Evolutionary conservation across 2,888 invertebrate genomes (phyloP), one percentile per base, ranked within the genome.

Genomic region (Polia nebulosa): DNA sequence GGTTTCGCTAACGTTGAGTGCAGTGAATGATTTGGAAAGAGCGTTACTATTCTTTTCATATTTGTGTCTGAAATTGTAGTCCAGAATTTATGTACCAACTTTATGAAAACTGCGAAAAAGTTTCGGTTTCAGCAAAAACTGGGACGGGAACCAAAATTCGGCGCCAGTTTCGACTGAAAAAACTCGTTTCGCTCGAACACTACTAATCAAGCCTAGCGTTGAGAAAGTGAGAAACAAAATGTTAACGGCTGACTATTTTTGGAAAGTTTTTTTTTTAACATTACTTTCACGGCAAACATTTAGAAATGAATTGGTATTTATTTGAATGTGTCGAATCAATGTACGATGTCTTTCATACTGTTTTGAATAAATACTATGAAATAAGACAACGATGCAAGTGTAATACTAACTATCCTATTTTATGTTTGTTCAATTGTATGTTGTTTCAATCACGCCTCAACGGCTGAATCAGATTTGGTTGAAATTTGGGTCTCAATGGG

Each of bases 251-350:
- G 62, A 57, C 56, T 36, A 39, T 27, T 74, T 76, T 63, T 66
- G 61, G 72, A 74, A 83, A 72, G 64, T 41, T 62, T 58, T 67
- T 72, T 53, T 52, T 55, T 58, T 15, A 53, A 62, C 49, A 68
- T 51, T 44, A 68, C 81, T 81, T 83, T 74, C 78, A 69, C 67
- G 11, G 6, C n/a, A 73, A 66, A 62, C 36, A 45, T 52, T 55
- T 9, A 32, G 20, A 52, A 25, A 32, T 29, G 17, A 47, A 22
- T 27, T 47, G 41, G 44, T 77, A 25, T 53, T 47, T 47, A 55
- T 60, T 39, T 36, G 34, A 56, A 45, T 56, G 29, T 25, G 7
- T 47, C 34, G 20, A 34, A 47, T 71, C 27, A 47, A 57, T 47
- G 45, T 36, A 22, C 9, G 11, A 27, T 47, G 17, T 56, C 11